Evolutionary conservation across 1,140 invertebrate species (phyloP), one percentile per base, ranked within the genome.

Genomic region (Lordiphosa clarofinis): DNA sequence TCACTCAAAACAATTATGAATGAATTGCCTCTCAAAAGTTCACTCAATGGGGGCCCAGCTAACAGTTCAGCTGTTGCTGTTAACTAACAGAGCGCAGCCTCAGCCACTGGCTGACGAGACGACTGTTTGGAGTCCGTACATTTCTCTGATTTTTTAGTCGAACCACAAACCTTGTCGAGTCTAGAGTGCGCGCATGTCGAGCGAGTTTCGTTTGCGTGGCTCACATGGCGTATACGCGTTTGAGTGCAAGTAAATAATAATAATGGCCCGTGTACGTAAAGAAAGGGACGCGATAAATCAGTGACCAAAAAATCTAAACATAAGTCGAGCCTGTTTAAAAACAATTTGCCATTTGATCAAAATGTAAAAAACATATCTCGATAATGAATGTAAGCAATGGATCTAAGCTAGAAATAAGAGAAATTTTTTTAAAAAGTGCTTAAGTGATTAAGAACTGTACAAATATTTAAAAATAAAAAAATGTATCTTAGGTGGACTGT

Each of bases 1-100:
- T 11, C 72, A 82, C 72, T 82, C 78, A 53, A 64, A 72, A 72
- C 73, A 82, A 84, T 82, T 82, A 82, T 82, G 76, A 82, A 82
- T 82, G 76, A 82, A 81, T 49, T 62, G 56, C 39, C 39, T 8
- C 36, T 5, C 36, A 36, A 33, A 33, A 55, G 36, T 49, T 47
- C 61, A 12, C 63, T 65, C 63, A 63, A 36, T 13, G 24, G 24
- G 19, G 19, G 48, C 57, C 39, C 35, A 67, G 44, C 63, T 81
- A 59, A 70, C 72, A 67, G 63, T 69, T 59, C 40, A 21, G 33
- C 52, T 42, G 40, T 57, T 35, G 55, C 72, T 50, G 31, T 37
- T 50, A 24, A 33, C n/a, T 21, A 36, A 56, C 42, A 46, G 56
- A 19, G 43, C 60, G 43, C 73, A 58, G 72, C 47, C 44, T 61